Base-by-base conservation (phyloP, 2,113 vertebrate species). In the Perca fluviatilis region DNA sequence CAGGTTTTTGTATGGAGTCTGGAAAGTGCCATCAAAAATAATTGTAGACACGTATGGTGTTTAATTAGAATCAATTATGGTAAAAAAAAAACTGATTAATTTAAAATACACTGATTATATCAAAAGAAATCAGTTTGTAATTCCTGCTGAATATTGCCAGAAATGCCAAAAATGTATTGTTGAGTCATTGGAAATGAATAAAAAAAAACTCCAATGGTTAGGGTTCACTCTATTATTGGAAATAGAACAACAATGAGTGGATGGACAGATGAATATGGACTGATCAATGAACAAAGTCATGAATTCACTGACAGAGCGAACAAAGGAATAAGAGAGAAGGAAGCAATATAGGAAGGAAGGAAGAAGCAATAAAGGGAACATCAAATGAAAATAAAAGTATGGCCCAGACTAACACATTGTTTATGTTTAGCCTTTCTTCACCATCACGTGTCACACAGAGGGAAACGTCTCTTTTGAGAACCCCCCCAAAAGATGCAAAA, bases 1-100 rank as follows among this genome's bases (percentile, higher is more conserved):
- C 70, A 78, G 2, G 6, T 13, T 50, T 40, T 2, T 18, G 23
- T 74, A 67, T 49, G 65, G 80, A 70, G 63, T n/a, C 15, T 46
- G 8, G 0, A 47, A 58, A 3, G 57, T 78, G 70, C 33, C 60
- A 7, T 18, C 4, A 60, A 33, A 74, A 65, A 60, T 33, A 21
- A 33, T 51, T n/a, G 0, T 3, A 61, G 18, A 50, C 1, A 21
- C 72, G 13, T 60, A 50, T 8, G 1, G 6, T 40, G 21, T 51
- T 49, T 36, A 2, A 18, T 25, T 11, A 15, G 6, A 62, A 25
- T 57, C 1, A 23, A 50, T 14, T 14, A 30, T 3, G 2, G 5
- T 8, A n/a, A n/a, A n/a, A 43, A 58, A 1, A 40, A 3, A 33
- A 36, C 2, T 10, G 6, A 9, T 25, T 0, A 43, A 70, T 6